Conservation (phyloP, 2,113 vertebrate genomes). For the Xenopus borealis region DNA sequence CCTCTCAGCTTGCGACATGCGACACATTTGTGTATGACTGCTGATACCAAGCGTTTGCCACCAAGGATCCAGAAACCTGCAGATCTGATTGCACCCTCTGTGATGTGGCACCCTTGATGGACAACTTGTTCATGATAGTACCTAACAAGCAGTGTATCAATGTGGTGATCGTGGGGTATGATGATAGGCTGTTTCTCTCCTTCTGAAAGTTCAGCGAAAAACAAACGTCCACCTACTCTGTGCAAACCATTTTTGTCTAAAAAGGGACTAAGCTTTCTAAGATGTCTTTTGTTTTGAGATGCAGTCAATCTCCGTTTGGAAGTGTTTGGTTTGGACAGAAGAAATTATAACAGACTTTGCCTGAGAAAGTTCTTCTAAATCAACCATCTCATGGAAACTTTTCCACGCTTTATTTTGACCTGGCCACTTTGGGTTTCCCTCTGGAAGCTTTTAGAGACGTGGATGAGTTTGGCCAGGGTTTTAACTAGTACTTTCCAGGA, state of each 20-base stretch:
- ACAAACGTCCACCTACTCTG: constrained; percentile 1
- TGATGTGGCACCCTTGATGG: neutral
- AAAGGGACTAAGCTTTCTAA: neutral
- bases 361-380: neutral
- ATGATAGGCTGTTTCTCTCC: neutral
- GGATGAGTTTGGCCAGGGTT: neutral
- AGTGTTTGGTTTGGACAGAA: neutral
- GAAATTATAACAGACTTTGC: neutral
- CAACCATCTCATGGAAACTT: neutral
- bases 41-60: neutral
- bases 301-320: too few species aligned
- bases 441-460: neutral
- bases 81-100: neutral
- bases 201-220: neutral
- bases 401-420: neutral
- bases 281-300: neutral
- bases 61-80: neutral
- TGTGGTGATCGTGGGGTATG: neutral
- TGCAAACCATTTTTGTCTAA: neutral
- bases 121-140: neutral
- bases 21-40: neutral
- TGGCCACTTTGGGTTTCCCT: neutral
- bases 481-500: neutral
- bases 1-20: neutral
- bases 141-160: neutral